These are phyloP conservation scores for Orgyia antiqua DNA, from an alignment of 2,888 invertebrate genomes.

Conservation along the genomic window DNA sequence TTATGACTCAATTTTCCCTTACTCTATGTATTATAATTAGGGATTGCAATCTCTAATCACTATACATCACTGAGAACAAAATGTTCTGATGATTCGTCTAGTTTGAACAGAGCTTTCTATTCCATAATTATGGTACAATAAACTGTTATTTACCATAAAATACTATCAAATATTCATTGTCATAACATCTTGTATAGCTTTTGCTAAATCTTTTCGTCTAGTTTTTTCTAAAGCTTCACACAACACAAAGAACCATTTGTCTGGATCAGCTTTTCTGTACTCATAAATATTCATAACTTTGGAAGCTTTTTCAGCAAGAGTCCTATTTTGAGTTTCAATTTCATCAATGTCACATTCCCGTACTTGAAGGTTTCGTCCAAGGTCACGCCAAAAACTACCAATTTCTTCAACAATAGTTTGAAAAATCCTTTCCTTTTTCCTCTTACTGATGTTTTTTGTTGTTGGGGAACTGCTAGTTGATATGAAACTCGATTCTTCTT, in stretches of 20 bases:
- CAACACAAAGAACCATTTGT: slow-evolving; percentile 56
- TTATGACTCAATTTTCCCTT: too few relatives aligned
- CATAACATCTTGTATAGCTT: slow-evolving; percentile 50
- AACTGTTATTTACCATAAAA: too few relatives aligned
- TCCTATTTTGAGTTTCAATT: slow-evolving; percentile 41
- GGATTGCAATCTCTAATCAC: too few relatives aligned
- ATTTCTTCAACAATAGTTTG: slow-evolving; percentile 50
- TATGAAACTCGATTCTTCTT: slow-evolving; percentile 20
- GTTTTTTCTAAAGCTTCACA: slow-evolving; percentile 57
- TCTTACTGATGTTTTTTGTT: slow-evolving; percentile 29
- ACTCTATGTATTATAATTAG: too few relatives aligned
- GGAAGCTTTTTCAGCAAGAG: slow-evolving; percentile 37
- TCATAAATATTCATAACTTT: slow-evolving; percentile 45
- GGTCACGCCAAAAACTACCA: slow-evolving; percentile 55
- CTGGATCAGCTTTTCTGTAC: slow-evolving; percentile 38
- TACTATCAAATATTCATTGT: slow-evolving; percentile 50
- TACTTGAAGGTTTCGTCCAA: slow-evolving; percentile 55
- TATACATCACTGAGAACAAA: too few relatives aligned
- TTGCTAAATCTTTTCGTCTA: slow-evolving; percentile 53
- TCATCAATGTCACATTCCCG: slow-evolving; percentile 55
- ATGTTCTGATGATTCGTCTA: too few relatives aligned
- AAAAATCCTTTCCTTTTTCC: slow-evolving; percentile 47
- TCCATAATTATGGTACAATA: too few relatives aligned
- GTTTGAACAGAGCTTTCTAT: too few relatives aligned
- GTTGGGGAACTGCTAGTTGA: slow-evolving; percentile 28